Evolutionary conservation across 2,888 invertebrate species (phyloP).

Genomic region (Dioctria linearis): DNA sequence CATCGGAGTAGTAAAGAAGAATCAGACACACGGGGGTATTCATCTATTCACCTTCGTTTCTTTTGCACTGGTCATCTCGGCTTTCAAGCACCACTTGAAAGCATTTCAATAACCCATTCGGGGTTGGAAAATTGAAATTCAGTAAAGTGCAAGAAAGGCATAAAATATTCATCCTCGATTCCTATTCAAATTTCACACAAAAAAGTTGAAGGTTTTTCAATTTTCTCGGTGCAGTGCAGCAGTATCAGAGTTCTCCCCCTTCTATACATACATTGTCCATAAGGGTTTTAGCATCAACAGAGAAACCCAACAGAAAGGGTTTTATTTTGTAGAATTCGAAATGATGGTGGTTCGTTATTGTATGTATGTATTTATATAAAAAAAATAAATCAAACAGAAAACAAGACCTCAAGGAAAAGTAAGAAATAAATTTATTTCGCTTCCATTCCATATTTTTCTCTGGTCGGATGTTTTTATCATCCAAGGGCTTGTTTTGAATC

Average conservation of each 20-base stretch:
- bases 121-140: constrained; percentile 30
- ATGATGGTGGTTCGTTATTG: constrained; percentile 23
- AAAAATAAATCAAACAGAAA: no score
- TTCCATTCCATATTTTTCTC: constrained; percentile 1
- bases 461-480: background rate
- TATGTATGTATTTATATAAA: background rate
- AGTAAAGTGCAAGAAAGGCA: constrained; percentile 32
- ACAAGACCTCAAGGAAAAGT: background rate
- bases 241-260: constrained; percentile 2
- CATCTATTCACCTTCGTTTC: background rate
- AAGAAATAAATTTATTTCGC: constrained; percentile 31
- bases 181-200: constrained; percentile 45
- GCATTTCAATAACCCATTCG: constrained; percentile 36
- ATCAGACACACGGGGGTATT: background rate
- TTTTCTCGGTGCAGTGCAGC: constrained; percentile 14
- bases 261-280: background rate
- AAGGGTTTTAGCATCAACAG: background rate
- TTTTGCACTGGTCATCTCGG: constrained; percentile 26
- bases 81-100: constrained; percentile 24
- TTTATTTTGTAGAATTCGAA: background rate
- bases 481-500: constrained; percentile 5
- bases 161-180: constrained; percentile 47
- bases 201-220: constrained; percentile 42
- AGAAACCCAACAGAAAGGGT: background rate
- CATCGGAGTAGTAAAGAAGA: no score